Evolutionary conservation across 2,888 invertebrate species (phyloP).

Genomic region (Tiliacea aurago): DNA sequence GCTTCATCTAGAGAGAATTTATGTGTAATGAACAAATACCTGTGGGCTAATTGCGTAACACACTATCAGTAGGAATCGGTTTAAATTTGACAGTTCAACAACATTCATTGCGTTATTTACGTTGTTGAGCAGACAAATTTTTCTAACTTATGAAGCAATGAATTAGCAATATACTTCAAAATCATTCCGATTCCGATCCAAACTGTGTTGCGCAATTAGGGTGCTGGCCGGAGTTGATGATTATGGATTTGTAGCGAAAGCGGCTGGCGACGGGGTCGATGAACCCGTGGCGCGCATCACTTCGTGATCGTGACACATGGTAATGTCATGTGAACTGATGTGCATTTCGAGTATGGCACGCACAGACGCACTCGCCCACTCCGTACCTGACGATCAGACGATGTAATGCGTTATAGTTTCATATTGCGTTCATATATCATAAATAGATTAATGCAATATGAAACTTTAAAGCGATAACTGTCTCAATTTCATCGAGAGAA

Average conservation of each 20-base stretch:
- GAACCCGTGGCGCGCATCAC: constrained; percentile 80
- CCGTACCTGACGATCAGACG: constrained; percentile 37
- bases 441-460: constrained; percentile 17
- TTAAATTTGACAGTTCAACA: too few species aligned
- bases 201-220: too few species aligned
- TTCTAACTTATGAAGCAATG: too few species aligned
- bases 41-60: too few species aligned
- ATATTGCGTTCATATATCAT: constrained; percentile 16
- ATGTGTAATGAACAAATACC: constrained; percentile 58
- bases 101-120: too few species aligned
- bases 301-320: constrained; percentile 68
- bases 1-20: constrained; percentile 56
- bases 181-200: too few species aligned
- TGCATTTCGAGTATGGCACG: constrained; percentile 47
- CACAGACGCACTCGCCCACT: constrained; percentile 26
- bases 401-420: constrained; percentile 19
- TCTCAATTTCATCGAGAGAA: constrained; percentile 21
- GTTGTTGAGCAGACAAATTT: too few species aligned
- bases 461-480: constrained; percentile 16
- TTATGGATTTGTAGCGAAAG: constrained; percentile 83
- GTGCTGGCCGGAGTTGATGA: constrained; percentile 54
- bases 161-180: too few species aligned
- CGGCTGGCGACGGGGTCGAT: constrained; percentile 74
- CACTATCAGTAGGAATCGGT: too few species aligned
- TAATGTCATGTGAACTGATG: constrained; percentile 73